Percentiles rank a stretch among this genome's conserved stretches.
Evolutionary conservation across 2,797 vertebrate species (phyloP).

Genomic region (Astyanax mexicanus): DNA sequence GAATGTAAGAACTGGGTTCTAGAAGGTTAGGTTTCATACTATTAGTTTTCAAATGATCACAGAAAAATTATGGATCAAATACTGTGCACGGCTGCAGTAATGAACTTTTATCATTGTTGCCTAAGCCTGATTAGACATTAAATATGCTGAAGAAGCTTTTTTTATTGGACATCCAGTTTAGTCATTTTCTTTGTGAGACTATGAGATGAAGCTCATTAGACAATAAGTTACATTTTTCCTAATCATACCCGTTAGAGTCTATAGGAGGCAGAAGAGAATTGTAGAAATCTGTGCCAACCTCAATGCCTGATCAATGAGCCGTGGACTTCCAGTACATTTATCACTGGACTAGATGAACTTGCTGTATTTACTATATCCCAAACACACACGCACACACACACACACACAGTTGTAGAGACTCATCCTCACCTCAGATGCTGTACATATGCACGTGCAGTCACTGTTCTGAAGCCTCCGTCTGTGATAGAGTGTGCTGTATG

Average conservation of each 20-base stretch:
- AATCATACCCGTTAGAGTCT: slow-evolving; percentile 5
- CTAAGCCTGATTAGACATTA: background rate
- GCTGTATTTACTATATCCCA: background rate
- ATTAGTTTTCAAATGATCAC: no score
- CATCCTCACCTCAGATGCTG: slow-evolving; percentile 37
- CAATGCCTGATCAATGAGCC: slow-evolving; percentile 41
- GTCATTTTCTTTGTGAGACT: background rate
- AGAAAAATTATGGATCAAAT: background rate
- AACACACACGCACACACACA: no score
- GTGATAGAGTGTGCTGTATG: slow-evolving; percentile 26
- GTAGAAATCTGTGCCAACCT: slow-evolving; percentile 18
- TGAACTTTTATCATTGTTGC: background rate
- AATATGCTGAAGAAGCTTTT: background rate
- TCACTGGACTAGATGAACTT: slow-evolving; percentile 15
- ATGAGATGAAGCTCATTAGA: slow-evolving; percentile 8
- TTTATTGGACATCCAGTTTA: background rate
- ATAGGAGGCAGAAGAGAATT: slow-evolving; percentile 19
- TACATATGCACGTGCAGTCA: slow-evolving; percentile 29
- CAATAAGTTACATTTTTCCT: background rate
- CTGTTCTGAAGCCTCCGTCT: slow-evolving; percentile 28
- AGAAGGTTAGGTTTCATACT: no score
- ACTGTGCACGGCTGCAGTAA: background rate
- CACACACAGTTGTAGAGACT: no score
- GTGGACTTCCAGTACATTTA: slow-evolving; percentile 9
- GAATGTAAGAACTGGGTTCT: background rate